Conservation (phyloP, 1,140 invertebrate genomes). For the Zophobas atratus region DNA sequence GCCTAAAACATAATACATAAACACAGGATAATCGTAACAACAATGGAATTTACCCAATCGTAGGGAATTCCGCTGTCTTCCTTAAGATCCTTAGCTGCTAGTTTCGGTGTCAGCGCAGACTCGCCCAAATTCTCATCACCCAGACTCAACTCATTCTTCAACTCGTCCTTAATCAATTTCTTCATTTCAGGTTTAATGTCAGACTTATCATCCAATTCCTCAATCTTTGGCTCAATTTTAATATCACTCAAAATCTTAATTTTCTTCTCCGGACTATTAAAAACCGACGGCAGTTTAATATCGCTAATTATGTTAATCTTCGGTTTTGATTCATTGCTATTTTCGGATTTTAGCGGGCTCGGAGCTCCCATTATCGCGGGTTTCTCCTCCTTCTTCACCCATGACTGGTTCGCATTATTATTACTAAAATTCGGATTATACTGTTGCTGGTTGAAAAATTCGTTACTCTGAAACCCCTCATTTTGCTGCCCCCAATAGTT, state of each 20-base stretch:
- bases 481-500: constrained; percentile 58
- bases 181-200: constrained; percentile 68
- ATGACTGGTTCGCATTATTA: constrained; percentile 55
- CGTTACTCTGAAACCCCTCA: constrained; percentile 51
- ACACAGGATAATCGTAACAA: constrained; percentile 26
- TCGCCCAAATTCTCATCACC: constrained; percentile 52
- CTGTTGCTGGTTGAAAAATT: constrained; percentile 38
- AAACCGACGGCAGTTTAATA: constrained; percentile 64
- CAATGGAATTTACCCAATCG: constrained; percentile 77
- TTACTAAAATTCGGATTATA: constrained; percentile 39
- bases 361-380: constrained; percentile 1
- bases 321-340: constrained; percentile 62
- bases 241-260: constrained; percentile 67
- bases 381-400: constrained; percentile 60
- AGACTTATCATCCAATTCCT: constrained; percentile 60
- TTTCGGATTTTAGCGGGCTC: constrained; percentile 60
- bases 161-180: constrained; percentile 45
- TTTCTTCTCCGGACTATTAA: constrained; percentile 60
- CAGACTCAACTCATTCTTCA: constrained; percentile 46
- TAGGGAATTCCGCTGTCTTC: constrained; percentile 87
- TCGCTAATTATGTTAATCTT: constrained; percentile 68
- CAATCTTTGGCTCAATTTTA: constrained; percentile 65
- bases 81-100: constrained; percentile 66
- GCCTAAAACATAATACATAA: constrained; percentile 73
- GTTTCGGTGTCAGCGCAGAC: constrained; percentile 24